Evolutionary conservation across 2,797 vertebrate genomes (phyloP), one percentile per base, ranked within the genome.

Genomic region (Cyclura pinguis): DNA sequence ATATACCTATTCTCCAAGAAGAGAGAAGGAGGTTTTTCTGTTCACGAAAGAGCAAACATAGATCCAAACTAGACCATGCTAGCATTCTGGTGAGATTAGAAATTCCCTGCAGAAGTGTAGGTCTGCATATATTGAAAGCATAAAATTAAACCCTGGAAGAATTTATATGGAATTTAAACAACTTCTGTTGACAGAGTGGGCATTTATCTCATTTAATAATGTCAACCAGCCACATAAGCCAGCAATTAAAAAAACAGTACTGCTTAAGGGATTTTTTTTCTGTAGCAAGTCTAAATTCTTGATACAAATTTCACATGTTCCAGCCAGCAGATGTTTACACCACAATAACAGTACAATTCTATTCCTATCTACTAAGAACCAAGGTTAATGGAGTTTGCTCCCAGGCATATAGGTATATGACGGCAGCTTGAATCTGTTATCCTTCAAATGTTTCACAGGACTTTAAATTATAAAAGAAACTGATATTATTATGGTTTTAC

Each of bases 221-320:
- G 69, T 87, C 82, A 72, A 80, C 38, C 38, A 72, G 57, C 86
- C 93, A 87, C 29, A 86, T 59, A 5, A 91, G 27, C 47, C 20
- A 22, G 7, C 1, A 3, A 82, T 59, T 20, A 20, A 64, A 80
- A 74, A 50, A 85, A 14, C 0, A 47, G 5, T 3, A 0, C 18
- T 47, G 6, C 27, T 29, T 55, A 92, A 86, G 92, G 80, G 2
- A 77, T 42, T 57, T 82, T 10, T 27, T 16, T 59, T 64, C 14
- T 92, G 72, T 9, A 90, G 7, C 76, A 90, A 50, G 73, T 32
- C 1, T 89, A 0, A 0, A 59, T 8, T 92, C 62, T 89, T 52
- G 16, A 52, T 16, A 4, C 14, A 59, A 84, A 52, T 57, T 12
- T 81, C 35, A 50, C 52, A 62, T 50, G 42, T 18, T 32, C 3